Conservation (phyloP, 1,140 invertebrate species). For the Trichoplusia ni region DNA sequence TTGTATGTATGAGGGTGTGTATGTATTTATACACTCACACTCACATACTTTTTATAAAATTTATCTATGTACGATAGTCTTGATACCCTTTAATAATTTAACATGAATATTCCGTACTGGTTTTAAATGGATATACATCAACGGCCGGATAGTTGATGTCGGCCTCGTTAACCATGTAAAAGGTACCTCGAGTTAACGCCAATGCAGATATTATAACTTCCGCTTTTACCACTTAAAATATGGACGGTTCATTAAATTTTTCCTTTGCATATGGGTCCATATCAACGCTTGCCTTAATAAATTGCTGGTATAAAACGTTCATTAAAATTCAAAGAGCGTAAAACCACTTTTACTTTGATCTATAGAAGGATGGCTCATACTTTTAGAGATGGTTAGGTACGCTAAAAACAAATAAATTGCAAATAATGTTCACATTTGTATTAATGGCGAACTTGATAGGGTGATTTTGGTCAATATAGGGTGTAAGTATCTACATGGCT, state of each 20-base stretch:
- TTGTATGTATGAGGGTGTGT: too few relatives aligned
- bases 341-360: neutral
- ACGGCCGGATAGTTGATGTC: neutral
- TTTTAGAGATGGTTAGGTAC: too few relatives aligned
- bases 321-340: slow-evolving; percentile 31
- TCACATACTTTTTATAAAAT: too few relatives aligned
- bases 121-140: slow-evolving; percentile 6
- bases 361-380: neutral
- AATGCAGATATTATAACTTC: slow-evolving; percentile 2
- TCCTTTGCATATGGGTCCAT: neutral
- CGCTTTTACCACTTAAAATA: slow-evolving; percentile 7
- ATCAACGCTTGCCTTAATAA: neutral
- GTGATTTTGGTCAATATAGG: too few relatives aligned
- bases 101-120: too few relatives aligned
- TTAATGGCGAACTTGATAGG: too few relatives aligned
- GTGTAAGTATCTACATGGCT: too few relatives aligned
- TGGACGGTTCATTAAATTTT: slow-evolving; percentile 7
- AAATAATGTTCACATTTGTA: too few relatives aligned
- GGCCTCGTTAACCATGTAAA: slow-evolving; percentile 11
- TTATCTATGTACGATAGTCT: too few relatives aligned
- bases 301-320: slow-evolving; percentile 26
- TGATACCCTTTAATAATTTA: too few relatives aligned
- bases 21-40: too few relatives aligned
- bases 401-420: too few relatives aligned
- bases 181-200: neutral